phyloP scores from a whole-genome alignment of 2,797 vertebrate genomes.

The Botia almorhae region DNA sequence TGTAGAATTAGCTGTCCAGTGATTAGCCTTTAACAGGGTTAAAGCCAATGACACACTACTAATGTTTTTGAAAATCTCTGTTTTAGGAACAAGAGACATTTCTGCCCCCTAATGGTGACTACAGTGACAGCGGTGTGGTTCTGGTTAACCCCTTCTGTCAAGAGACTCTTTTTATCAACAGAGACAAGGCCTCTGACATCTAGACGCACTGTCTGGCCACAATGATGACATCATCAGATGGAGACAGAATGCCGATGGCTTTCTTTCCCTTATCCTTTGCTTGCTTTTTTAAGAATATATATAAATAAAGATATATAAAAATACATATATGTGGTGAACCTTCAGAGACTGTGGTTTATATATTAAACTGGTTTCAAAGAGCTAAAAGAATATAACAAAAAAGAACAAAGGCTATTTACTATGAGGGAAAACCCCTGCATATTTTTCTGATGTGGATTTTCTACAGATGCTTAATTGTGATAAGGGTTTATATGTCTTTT shows the following conservation, averaged over 20 bases:
- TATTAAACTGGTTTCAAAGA: conserved; percentile 78
- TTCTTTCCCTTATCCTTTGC: conserved; percentile 63
- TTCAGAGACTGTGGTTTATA: conserved; percentile 92
- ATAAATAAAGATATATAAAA: conserved; percentile 67
- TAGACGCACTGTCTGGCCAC: conserved; percentile 66
- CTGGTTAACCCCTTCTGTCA: conserved; percentile 98
- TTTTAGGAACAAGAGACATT: conserved; percentile 86
- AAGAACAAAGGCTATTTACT: conserved; percentile 69
- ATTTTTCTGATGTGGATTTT: conserved; percentile 91
- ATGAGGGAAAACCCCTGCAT: conserved; percentile 79
- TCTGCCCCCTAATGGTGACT: conserved; percentile 95
- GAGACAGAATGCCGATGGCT: conserved; percentile 76
- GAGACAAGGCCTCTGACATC: conserved; percentile 91
- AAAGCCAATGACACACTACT: conserved; percentile 12
- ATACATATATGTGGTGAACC: conserved; percentile 81
- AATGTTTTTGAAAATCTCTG: not conserved
- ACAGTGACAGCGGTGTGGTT: conserved; percentile 92
- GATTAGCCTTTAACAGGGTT: not conserved
- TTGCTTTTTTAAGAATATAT: conserved; percentile 77
- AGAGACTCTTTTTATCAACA: conserved; percentile 92
- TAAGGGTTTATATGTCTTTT: conserved; percentile 85
- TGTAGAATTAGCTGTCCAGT: not conserved
- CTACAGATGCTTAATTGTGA: conserved; percentile 83
- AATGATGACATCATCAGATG: conserved; percentile 66
- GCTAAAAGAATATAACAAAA: conserved; percentile 87